These are phyloP conservation scores for Xanthorhoe designata DNA, from an alignment of 2,888 invertebrate genomes.

Conservation along the genomic window DNA sequence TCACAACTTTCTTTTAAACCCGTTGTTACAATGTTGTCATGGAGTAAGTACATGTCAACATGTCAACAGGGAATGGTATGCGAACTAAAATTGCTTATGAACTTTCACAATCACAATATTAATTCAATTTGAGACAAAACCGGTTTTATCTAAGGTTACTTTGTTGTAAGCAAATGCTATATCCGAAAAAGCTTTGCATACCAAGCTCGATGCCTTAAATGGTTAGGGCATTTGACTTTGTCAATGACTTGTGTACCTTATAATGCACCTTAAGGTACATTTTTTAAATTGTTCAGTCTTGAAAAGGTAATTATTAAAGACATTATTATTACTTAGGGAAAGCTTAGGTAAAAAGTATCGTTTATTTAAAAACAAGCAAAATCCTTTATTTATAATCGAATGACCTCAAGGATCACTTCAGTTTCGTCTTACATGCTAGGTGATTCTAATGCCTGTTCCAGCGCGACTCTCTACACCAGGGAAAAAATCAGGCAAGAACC, in stretches of 20 bases:
- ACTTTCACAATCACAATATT: slow-evolving; percentile 37
- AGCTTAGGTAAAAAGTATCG: background rate
- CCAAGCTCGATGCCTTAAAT: slow-evolving; percentile 10
- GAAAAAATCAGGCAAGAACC: too few relatives aligned
- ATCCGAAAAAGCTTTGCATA: slow-evolving; percentile 16
- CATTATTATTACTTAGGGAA: background rate
- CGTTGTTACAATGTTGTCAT: slow-evolving; percentile 21
- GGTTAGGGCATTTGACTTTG: background rate
- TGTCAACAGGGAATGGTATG: slow-evolving; percentile 13
- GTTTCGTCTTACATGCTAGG: too few relatives aligned
- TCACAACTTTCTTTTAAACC: too few relatives aligned
- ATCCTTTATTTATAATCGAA: too few relatives aligned
- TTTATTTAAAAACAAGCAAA: too few relatives aligned
- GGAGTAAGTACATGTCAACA: too few relatives aligned
- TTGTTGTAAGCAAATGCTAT: slow-evolving; percentile 18
- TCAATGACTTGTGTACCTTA: background rate
- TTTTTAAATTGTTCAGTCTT: background rate
- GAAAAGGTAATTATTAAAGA: background rate
- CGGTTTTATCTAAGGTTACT: slow-evolving; percentile 18
- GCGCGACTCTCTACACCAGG: too few relatives aligned
- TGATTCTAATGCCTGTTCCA: too few relatives aligned
- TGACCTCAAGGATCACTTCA: too few relatives aligned
- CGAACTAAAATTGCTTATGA: slow-evolving; percentile 25
- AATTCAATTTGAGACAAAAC: slow-evolving; percentile 26
- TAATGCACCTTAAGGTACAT: background rate